Evolutionary conservation across 2,113 vertebrate genomes (phyloP).

Genomic region (Chionis minor): DNA sequence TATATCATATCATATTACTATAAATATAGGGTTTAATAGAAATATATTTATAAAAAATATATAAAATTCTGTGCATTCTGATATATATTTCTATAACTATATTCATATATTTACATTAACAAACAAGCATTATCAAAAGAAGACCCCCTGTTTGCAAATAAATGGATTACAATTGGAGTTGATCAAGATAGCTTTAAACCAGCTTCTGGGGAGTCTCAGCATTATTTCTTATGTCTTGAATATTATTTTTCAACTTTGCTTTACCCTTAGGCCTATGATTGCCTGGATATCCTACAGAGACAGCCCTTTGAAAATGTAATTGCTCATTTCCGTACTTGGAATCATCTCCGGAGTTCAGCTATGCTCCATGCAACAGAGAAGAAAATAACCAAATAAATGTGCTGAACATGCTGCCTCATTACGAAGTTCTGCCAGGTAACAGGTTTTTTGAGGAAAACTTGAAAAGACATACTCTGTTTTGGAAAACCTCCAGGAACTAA

Average conservation of each 20-base stretch:
- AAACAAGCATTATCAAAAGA: background rate
- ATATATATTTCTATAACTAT: background rate
- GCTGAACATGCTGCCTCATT: background rate
- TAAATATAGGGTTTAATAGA: background rate
- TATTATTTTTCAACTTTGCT: background rate
- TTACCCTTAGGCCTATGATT: background rate
- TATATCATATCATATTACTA: background rate
- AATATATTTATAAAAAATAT: background rate
- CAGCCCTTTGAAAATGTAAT: background rate
- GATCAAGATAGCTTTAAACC: background rate
- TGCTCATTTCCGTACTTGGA: background rate
- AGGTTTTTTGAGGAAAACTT: background rate
- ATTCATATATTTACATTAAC: background rate
- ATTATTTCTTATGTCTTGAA: background rate
- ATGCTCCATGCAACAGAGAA: background rate
- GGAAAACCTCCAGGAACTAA: background rate
- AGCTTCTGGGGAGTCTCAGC: background rate
- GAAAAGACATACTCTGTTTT: background rate
- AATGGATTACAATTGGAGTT: background rate
- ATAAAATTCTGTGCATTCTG: background rate
- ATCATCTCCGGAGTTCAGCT: background rate
- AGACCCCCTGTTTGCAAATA: background rate
- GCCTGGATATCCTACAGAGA: background rate
- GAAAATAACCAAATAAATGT: background rate
- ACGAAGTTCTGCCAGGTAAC: background rate